Conservation (phyloP, 2,888 invertebrate genomes). For the Diaphora mendica region DNA sequence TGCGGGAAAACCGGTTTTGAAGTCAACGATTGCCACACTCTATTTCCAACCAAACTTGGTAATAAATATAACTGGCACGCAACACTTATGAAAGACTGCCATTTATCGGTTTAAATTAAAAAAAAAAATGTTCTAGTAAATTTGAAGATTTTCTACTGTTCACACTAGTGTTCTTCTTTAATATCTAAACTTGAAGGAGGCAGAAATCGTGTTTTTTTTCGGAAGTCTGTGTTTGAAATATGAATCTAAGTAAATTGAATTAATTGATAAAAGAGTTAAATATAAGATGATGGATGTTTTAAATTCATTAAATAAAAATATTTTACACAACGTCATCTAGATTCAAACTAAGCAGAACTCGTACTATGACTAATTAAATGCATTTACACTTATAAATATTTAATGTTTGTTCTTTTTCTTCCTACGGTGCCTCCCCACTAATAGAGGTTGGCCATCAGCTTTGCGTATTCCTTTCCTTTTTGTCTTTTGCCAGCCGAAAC, state of each 20-base stretch:
- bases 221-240: background rate
- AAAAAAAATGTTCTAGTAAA: background rate
- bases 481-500: too few relatives aligned
- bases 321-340: too few relatives aligned
- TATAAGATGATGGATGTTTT: too few relatives aligned
- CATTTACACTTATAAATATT: too few relatives aligned
- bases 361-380: too few relatives aligned
- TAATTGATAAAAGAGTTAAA: background rate
- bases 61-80: slow-evolving; percentile 3
- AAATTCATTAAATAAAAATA: too few relatives aligned
- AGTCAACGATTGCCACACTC: slow-evolving; percentile 4
- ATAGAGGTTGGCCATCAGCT: too few relatives aligned
- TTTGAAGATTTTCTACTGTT: background rate
- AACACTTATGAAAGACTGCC: slow-evolving; percentile 9
- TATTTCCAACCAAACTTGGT: slow-evolving; percentile 9
- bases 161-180: background rate
- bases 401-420: too few relatives aligned
- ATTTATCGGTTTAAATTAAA: background rate
- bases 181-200: too few relatives aligned
- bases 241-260: background rate
- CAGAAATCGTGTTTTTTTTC: background rate
- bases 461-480: too few relatives aligned
- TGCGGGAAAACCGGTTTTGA: slow-evolving; percentile 2
- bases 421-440: too few relatives aligned
- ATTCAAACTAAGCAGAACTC: too few relatives aligned